Percentiles rank a stretch among this genome's conserved stretches.
These are phyloP conservation scores for Drosophila rhopaloa DNA, from an alignment of 1,140 invertebrate species.

Conservation along the genomic window DNA sequence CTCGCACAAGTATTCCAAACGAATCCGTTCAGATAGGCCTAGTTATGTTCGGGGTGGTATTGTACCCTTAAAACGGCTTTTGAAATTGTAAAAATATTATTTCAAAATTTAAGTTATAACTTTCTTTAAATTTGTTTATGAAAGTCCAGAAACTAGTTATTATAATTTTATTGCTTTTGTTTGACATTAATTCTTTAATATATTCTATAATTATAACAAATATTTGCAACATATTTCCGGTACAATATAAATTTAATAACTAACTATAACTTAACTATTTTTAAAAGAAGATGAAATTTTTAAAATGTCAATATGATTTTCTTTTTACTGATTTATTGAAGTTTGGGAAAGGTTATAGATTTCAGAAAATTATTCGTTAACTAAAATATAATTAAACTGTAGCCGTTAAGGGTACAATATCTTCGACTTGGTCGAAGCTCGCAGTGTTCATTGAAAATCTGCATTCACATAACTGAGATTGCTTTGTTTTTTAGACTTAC, in stretches of 20 bases:
- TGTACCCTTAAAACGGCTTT: constrained; percentile 15
- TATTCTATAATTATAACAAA: no score
- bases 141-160: no score
- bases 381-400: background rate
- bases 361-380: background rate
- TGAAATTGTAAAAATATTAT: background rate
- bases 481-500: constrained; percentile 86
- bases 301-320: background rate
- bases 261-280: background rate
- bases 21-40: constrained; percentile 27
- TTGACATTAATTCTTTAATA: no score
- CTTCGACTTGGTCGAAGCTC: constrained; percentile 38
- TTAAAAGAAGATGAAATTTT: background rate
- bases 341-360: background rate
- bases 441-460: constrained; percentile 9
- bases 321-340: no score
- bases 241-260: no score
- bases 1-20: constrained; percentile 35
- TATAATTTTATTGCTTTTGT: no score
- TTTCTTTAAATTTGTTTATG: no score
- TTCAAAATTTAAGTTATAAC: background rate
- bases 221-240: no score
- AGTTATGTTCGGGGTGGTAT: constrained; percentile 4
- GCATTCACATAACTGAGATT: constrained; percentile 32
- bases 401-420: constrained; percentile 26